Conservation (phyloP, 2,888 invertebrate species). For the Elmis aenea region DNA sequence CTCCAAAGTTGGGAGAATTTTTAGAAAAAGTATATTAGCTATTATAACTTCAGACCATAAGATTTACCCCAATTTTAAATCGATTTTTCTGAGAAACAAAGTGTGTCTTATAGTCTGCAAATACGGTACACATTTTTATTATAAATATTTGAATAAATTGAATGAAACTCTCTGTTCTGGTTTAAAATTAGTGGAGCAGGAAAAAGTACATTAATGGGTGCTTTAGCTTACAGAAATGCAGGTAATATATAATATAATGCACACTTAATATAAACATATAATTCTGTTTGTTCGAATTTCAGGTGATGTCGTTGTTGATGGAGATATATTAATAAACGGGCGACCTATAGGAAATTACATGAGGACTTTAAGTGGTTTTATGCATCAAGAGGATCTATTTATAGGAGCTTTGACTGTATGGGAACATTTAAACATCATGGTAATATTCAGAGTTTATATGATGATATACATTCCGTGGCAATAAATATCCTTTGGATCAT, state of each 20-base stretch:
- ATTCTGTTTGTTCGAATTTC: conserved; percentile 14
- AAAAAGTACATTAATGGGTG: conserved; percentile 83
- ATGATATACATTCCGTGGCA: background rate
- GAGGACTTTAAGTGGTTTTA: conserved; percentile 79
- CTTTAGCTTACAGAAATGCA: conserved; percentile 71
- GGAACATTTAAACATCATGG: conserved; percentile 88
- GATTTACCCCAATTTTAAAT: no score
- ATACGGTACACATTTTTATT: no score
- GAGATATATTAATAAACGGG: conserved; percentile 78
- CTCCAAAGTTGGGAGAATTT: no score
- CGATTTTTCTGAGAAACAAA: no score
- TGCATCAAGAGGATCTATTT: conserved; percentile 90
- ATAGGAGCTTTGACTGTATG: conserved; percentile 77
- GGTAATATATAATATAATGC: conserved; percentile 50
- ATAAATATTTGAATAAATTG: no score
- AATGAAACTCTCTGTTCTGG: no score
- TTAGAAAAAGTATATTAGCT: no score
- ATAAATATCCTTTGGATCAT: background rate
- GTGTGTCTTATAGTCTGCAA: no score
- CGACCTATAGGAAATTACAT: conserved; percentile 66
- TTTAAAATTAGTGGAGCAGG: conserved; percentile 91
- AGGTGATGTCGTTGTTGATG: conserved; percentile 70
- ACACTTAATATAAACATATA: conserved; percentile 2
- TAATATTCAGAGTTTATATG: conserved; percentile 37
- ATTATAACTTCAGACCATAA: no score